Evolutionary conservation across 1,140 invertebrate genomes (phyloP).

Genomic region (Calliopsis andreniformis): DNA sequence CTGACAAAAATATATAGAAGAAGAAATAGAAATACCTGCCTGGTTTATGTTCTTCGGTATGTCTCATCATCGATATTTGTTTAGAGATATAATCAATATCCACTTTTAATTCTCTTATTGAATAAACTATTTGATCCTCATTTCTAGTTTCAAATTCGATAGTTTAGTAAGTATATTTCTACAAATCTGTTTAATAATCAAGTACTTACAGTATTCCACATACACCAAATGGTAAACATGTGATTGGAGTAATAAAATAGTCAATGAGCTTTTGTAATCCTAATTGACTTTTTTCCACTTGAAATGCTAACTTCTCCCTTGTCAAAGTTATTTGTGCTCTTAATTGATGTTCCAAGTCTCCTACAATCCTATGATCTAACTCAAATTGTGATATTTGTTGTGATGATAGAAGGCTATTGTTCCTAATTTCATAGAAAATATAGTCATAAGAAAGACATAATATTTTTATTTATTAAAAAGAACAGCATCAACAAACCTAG

Average conservation of each 20-base stretch:
- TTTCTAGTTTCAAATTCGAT: conserved; percentile 25
- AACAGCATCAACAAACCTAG: conserved; percentile 59
- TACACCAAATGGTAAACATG: conserved; percentile 85
- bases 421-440: conserved; percentile 75
- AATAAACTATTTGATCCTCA: conserved; percentile 17
- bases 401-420: conserved; percentile 83
- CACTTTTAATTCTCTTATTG: conserved; percentile 30
- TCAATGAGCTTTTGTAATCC: conserved; percentile 87
- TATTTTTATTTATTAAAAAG: neutral
- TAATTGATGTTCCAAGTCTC: conserved; percentile 83
- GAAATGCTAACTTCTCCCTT: conserved; percentile 83
- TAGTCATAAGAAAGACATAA: neutral
- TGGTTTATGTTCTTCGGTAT: neutral
- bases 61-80: neutral
- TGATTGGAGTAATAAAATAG: conserved; percentile 86
- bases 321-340: conserved; percentile 84
- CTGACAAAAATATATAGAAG: neutral
- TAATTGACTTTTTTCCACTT: conserved; percentile 86
- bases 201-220: conserved; percentile 79
- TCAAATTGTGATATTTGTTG: conserved; percentile 83
- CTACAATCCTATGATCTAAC: conserved; percentile 84
- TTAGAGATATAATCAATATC: conserved; percentile 2
- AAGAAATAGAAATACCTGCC: conserved; percentile 23
- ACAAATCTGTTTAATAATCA: neutral
- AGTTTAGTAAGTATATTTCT: neutral